Evolutionary conservation across 2,888 invertebrate species (phyloP).

Genomic region (Allophyes oxyacanthae): DNA sequence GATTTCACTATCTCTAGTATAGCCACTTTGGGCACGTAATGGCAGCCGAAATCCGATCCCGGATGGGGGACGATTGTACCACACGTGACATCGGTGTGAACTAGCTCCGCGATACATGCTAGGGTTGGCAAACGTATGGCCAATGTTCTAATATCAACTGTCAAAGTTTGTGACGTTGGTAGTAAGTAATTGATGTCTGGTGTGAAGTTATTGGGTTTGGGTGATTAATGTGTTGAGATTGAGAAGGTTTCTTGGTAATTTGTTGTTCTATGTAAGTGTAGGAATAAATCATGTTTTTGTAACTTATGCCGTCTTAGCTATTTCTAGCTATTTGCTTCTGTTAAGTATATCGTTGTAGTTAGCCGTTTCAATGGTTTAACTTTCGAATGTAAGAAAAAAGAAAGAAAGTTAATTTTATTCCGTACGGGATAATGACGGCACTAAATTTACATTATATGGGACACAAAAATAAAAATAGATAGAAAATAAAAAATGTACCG

Average conservation of each 20-base stretch:
- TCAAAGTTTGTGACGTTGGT: constrained; percentile 46
- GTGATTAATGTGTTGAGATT: constrained; percentile 47
- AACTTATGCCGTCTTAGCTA: too few species aligned
- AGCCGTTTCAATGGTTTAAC: too few species aligned
- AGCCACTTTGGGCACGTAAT: constrained; percentile 61
- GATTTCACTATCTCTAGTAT: constrained; percentile 58
- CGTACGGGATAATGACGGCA: too few species aligned
- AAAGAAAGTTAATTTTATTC: too few species aligned
- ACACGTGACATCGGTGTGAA: constrained; percentile 63
- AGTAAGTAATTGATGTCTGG: constrained; percentile 48
- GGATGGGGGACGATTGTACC: constrained; percentile 55
- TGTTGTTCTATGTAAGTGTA: not conserved
- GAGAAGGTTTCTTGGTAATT: constrained; percentile 6
- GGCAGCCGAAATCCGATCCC: constrained; percentile 61
- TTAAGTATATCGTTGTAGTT: too few species aligned
- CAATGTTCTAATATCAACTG: constrained; percentile 45
- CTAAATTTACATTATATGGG: too few species aligned
- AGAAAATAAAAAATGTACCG: too few species aligned
- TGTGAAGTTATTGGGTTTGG: constrained; percentile 34
- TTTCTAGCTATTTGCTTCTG: too few species aligned
- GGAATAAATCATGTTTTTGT: too few species aligned
- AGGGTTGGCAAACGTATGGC: constrained; percentile 36
- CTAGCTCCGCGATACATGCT: constrained; percentile 49
- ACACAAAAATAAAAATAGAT: too few species aligned
- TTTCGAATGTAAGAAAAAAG: too few species aligned